Evolutionary conservation across 2,888 invertebrate species (phyloP).

Genomic region (Drosophila mayaguana): DNA sequence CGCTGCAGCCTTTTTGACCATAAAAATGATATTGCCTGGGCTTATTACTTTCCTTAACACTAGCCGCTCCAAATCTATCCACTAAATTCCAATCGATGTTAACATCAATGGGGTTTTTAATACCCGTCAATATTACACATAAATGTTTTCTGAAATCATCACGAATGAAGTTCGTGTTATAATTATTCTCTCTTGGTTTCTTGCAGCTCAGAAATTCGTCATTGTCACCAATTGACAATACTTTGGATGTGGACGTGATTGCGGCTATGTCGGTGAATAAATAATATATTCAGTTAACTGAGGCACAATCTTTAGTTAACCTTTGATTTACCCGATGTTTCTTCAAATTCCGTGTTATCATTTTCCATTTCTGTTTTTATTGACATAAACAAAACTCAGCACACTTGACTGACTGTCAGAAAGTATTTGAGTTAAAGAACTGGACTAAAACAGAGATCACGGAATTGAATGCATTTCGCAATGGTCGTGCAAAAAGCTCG

Average conservation of each 20-base stretch:
- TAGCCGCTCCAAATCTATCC: slow-evolving; percentile 8
- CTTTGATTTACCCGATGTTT: slow-evolving; percentile 3
- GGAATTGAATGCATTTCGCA: slow-evolving; percentile 14
- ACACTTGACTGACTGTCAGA: slow-evolving; percentile 11
- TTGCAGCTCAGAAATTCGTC: background rate
- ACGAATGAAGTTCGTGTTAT: background rate
- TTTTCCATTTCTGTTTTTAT: slow-evolving; percentile 19
- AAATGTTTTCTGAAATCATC: slow-evolving; percentile 13
- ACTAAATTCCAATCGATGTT: slow-evolving; percentile 19
- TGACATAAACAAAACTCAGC: background rate
- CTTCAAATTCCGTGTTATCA: background rate
- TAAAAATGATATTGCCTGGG: slow-evolving; percentile 27
- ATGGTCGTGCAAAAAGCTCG: background rate
- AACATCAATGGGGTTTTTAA: slow-evolving; percentile 1
- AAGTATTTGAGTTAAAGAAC: background rate
- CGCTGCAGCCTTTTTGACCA: background rate
- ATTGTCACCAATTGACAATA: slow-evolving; percentile 33
- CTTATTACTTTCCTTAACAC: slow-evolving; percentile 1
- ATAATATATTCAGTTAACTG: background rate
- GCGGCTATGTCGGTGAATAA: background rate
- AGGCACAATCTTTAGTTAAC: background rate
- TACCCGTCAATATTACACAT: slow-evolving; percentile 14
- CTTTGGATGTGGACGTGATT: slow-evolving; percentile 1
- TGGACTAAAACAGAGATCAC: background rate
- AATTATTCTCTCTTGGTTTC: background rate